Evolutionary conservation across 92 coral and sea anemone genomes (phyloP).

Genomic region (Anthopleura xanthogrammica): DNA sequence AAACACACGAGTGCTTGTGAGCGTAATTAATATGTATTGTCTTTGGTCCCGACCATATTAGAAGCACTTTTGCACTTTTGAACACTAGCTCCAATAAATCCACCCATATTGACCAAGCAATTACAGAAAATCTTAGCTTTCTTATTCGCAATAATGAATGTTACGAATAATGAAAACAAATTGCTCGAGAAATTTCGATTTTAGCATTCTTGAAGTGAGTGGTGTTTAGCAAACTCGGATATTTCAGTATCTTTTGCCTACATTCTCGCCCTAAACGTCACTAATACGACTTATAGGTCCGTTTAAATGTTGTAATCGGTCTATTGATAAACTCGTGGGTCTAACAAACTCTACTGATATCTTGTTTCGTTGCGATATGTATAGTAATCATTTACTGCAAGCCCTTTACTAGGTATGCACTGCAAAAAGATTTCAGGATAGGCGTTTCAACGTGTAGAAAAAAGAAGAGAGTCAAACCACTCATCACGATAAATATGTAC

Average conservation of each 20-base stretch:
- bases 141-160: background rate
- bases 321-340: background rate
- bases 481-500: background rate
- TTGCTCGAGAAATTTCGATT: background rate
- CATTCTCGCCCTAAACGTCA: background rate
- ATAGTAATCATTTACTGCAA: background rate
- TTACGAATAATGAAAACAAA: background rate
- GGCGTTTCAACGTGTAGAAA: background rate
- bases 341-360: background rate
- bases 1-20: conserved; percentile 63
- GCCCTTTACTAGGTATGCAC: background rate
- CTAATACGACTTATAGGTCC: background rate
- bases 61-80: conserved; percentile 35
- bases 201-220: background rate
- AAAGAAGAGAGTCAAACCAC: conserved; percentile 2
- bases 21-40: conserved; percentile 45
- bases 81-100: background rate
- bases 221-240: background rate
- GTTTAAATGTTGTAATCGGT: background rate
- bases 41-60: conserved; percentile 28
- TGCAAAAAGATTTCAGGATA: background rate
- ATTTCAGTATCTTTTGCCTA: background rate
- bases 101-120: background rate
- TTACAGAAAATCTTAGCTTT: background rate
- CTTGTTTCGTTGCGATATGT: background rate